These are phyloP conservation scores for Phalloptychus januarius DNA, from an alignment of 2,797 vertebrate species.

Conservation along the genomic window DNA sequence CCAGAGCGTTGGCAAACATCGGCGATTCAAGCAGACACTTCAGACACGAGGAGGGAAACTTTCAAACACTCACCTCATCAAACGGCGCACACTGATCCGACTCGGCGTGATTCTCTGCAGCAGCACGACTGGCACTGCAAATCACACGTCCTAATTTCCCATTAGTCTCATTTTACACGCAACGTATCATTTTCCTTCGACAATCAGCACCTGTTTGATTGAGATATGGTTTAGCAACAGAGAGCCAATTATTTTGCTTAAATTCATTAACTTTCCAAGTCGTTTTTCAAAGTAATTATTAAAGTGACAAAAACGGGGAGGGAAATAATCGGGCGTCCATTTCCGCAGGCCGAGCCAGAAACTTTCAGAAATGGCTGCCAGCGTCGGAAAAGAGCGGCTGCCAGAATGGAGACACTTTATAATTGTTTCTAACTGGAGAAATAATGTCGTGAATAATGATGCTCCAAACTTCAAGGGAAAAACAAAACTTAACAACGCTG, in stretches of 20 bases:
- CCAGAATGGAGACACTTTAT: background rate
- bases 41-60: background rate
- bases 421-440: conserved; percentile 15
- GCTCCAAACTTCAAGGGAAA: background rate
- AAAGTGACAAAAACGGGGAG: conserved; percentile 14
- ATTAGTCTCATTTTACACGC: conserved; percentile 2
- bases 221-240: conserved; percentile 4
- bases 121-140: background rate
- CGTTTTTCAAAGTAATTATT: conserved; percentile 11
- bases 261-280: conserved; percentile 15
- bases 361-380: conserved; percentile 31
- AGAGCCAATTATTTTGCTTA: conserved; percentile 15
- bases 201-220: conserved; percentile 16
- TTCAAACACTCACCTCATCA: conserved; percentile 2
- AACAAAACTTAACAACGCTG: background rate
- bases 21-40: conserved; percentile 7
- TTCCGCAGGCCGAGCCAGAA: conserved; percentile 2
- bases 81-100: background rate
- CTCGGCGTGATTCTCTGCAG: background rate
- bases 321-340: conserved; percentile 1
- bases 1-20: conserved; percentile 24
- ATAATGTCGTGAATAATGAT: conserved; percentile 6
- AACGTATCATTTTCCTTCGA: conserved; percentile 5
- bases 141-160: conserved; percentile 3
- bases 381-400: background rate